Evolutionary conservation across 2,888 invertebrate genomes (phyloP), one percentile per base, ranked within the genome.

Genomic region (Pterostichus niger): DNA sequence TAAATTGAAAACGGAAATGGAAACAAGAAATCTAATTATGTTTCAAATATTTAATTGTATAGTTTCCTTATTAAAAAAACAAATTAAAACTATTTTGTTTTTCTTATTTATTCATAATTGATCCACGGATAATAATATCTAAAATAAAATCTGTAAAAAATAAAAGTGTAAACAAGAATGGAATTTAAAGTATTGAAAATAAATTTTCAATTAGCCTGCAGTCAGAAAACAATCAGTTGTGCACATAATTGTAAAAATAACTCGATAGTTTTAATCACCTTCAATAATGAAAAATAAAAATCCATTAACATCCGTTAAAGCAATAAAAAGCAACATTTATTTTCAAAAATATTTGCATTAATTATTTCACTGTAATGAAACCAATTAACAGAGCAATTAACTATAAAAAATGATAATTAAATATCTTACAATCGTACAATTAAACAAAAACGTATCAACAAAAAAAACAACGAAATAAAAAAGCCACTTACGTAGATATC

Each of bases 401-500:
- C 40, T 59, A 59, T 24, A 59, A 59, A 59, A 40, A 40, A 40
- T 5, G 3, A 40, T 59, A 59, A 59, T 59, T 59, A 24, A 59
- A 59, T 24, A 59, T 17, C 59, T 24, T 59, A 59, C 17, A 64
- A 64, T n/a, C 31, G 24, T 24, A 24, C 24, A 24, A 24, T 24
- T 24, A 24, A 49, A 49, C 6, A n/a, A 13, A 13, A 24, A 11
- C 2, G 13, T 49, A n/a, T 11, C 13, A n/a, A 13, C 49, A 49
- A 49, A 2, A 49, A 2, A 49, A 49, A n/a, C 13, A 1, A 49
- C 11, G n/a, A 4, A 59, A 31, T 59, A 44, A 79, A 64, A 79
- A 59, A 44, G 13, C 3, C 35, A 82, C 82, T 82, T 75, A 82
- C 82, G 82, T 75, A 17, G 75, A 59, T 44, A 61, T 75, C 75